Evolutionary conservation across 2,113 vertebrate species (phyloP).

Genomic region (Nestor notabilis): DNA sequence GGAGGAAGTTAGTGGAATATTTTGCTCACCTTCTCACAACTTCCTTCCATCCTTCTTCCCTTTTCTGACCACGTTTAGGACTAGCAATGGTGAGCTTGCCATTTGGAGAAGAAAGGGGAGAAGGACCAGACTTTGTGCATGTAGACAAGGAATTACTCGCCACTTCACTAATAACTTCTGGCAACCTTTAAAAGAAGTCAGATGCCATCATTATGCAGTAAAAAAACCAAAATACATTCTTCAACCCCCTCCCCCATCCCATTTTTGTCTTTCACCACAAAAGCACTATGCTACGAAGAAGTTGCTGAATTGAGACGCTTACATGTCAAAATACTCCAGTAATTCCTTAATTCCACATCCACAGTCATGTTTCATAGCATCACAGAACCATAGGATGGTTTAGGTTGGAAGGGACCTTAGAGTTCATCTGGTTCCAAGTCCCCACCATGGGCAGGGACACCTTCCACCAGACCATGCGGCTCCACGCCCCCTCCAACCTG

Average conservation of each 20-base stretch:
- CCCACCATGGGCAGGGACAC: neutral
- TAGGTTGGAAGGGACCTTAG: neutral
- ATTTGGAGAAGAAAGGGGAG: conserved; percentile 92
- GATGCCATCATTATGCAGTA: neutral
- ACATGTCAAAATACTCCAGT: neutral
- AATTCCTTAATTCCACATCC: neutral
- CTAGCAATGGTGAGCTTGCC: conserved; percentile 96
- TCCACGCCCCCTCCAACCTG: neutral
- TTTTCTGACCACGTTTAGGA: conserved; percentile 96
- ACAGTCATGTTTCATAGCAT: neutral
- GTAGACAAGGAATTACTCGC: conserved; percentile 87
- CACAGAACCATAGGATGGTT: neutral
- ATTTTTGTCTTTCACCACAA: neutral
- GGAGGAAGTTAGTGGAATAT: neutral
- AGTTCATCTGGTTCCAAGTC: neutral
- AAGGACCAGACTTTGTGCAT: conserved; percentile 90
- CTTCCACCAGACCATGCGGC: neutral
- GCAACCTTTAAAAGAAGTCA: conserved; percentile 77
- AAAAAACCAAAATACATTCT: neutral
- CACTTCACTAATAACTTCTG: conserved; percentile 82
- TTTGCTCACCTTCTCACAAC: conserved; percentile 90
- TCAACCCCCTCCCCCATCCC: neutral
- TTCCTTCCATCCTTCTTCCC: conserved; percentile 99
- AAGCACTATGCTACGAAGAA: neutral
- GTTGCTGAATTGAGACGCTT: neutral